Evolutionary conservation across 2,888 invertebrate genomes (phyloP).

Genomic region (Sphaeridia pumilis): DNA sequence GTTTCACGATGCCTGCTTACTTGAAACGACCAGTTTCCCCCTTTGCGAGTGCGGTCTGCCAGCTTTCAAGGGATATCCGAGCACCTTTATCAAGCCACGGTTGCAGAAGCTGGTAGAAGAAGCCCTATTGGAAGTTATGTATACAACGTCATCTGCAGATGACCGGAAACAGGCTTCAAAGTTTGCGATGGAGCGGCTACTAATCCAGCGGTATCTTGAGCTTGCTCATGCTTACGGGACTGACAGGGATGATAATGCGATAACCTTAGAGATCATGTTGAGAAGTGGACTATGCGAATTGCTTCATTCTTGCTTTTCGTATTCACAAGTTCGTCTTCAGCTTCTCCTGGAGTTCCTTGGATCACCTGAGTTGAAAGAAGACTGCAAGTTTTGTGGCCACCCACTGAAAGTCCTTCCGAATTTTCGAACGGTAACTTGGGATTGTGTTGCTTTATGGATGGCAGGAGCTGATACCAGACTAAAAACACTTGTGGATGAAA

Average conservation of each 20-base stretch:
- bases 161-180: constrained; percentile 1
- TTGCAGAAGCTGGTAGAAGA: constrained; percentile 27
- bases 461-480: constrained; percentile 4
- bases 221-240: not conserved
- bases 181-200: constrained; percentile 28
- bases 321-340: not conserved
- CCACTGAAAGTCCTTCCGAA: constrained; percentile 8
- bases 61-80: constrained; percentile 18
- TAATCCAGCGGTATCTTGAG: constrained; percentile 22
- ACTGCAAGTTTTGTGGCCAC: constrained; percentile 10
- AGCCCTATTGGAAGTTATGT: constrained; percentile 20
- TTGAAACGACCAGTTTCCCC: constrained; percentile 21
- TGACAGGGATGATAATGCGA: constrained; percentile 16
- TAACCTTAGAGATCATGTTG: constrained; percentile 20
- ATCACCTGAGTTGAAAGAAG: not conserved
- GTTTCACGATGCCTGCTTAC: constrained; percentile 24
- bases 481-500: not conserved
- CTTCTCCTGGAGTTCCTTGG: constrained; percentile 5
- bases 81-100: constrained; percentile 13
- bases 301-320: constrained; percentile 14
- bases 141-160: not conserved
- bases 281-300: constrained; percentile 21
- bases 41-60: constrained; percentile 29
- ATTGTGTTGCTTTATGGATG: constrained; percentile 29
- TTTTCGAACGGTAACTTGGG: constrained; percentile 20